phyloP scores from a whole-genome alignment of 2,888 invertebrate genomes.

The Emmelina monodactyla region DNA sequence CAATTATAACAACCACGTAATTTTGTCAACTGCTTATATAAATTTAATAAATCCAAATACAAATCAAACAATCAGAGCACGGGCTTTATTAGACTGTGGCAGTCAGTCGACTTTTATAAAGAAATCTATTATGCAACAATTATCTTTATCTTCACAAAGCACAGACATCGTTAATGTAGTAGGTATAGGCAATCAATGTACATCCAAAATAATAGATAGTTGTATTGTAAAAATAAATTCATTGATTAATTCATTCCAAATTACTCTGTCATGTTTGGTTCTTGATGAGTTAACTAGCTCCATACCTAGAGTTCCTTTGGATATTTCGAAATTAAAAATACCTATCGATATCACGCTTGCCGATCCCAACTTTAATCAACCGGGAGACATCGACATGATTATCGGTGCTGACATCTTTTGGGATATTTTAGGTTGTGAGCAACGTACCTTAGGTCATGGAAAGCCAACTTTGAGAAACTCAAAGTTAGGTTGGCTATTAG shows the following conservation, averaged over 20 bases:
- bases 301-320: constrained; percentile 7
- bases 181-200: constrained; percentile 1
- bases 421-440: constrained; percentile 8
- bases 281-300: constrained; percentile 9
- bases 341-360: constrained; percentile 7
- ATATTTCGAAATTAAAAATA: constrained; percentile 5
- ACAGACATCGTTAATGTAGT: background rate
- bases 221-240: constrained; percentile 6
- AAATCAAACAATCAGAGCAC: background rate
- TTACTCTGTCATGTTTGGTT: constrained; percentile 6
- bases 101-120: constrained; percentile 5
- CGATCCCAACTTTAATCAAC: constrained; percentile 9
- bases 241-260: constrained; percentile 1
- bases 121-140: constrained; percentile 1
- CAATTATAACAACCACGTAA: background rate
- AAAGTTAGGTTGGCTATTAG: constrained; percentile 8
- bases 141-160: background rate
- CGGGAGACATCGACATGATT: constrained; percentile 6
- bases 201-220: constrained; percentile 2
- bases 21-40: background rate
- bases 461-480: constrained; percentile 6
- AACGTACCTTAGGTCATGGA: constrained; percentile 3
- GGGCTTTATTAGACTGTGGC: constrained; percentile 4
- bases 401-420: constrained; percentile 10
- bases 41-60: background rate